A percentile compares a stretch with the other conserved stretches of the same genome.
Conservation (phyloP, 30 jellyfish, hydroid and myxozoan species). For the Aurelia aurita region DNA sequence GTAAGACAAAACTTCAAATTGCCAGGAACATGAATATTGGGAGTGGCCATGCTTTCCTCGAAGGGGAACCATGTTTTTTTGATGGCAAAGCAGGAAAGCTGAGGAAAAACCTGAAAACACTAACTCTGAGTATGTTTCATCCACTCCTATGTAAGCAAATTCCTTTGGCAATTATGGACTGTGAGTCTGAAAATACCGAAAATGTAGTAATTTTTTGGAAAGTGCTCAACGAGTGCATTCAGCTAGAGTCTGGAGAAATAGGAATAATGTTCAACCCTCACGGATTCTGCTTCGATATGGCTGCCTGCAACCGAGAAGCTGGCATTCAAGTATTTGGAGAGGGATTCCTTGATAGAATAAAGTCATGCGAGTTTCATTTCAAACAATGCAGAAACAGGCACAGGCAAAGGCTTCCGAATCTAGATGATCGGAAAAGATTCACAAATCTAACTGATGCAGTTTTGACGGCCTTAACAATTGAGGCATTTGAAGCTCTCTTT, state of each 20-base stretch:
- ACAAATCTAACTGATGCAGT: not conserved
- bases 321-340: too few relatives aligned
- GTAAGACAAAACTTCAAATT: slow-evolving; percentile 8
- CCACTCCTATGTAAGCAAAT: slow-evolving; percentile 6
- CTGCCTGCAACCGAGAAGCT: too few relatives aligned
- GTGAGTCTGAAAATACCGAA: not conserved
- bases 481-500: slow-evolving; percentile 2
- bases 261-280: too few relatives aligned
- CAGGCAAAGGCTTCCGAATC: too few relatives aligned
- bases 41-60: slow-evolving; percentile 9
- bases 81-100: slow-evolving; percentile 20
- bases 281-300: too few relatives aligned
- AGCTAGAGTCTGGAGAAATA: too few relatives aligned
- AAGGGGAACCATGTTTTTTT: slow-evolving; percentile 12
- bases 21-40: slow-evolving; percentile 8
- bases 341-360: too few relatives aligned
- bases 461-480: slow-evolving; percentile 1
- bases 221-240: too few relatives aligned
- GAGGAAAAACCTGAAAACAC: slow-evolving; percentile 1
- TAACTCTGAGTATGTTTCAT: slow-evolving; percentile 5
- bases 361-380: too few relatives aligned
- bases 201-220: too few relatives aligned
- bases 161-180: slow-evolving; percentile 2
- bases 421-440: not conserved
- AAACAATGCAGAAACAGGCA: too few relatives aligned